Evolutionary conservation across 2,113 vertebrate genomes (phyloP).

Genomic region (Verasper variegatus): DNA sequence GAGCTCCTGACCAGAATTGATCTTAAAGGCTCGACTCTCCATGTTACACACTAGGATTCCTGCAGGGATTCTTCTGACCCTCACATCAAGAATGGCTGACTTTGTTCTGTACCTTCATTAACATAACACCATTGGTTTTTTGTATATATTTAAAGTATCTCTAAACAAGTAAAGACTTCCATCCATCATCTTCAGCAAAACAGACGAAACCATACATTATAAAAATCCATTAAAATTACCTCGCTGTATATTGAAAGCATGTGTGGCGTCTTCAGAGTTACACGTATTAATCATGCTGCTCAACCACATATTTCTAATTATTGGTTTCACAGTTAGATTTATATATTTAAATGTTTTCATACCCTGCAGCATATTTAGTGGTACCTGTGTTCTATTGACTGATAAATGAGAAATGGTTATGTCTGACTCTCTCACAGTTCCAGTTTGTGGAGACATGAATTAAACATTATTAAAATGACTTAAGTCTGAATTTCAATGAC

Average conservation of each 20-base stretch:
- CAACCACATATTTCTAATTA: too few species aligned
- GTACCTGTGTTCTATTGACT: background rate
- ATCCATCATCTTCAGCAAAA: background rate
- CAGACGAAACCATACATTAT: background rate
- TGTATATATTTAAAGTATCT: background rate
- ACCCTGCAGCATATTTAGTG: background rate
- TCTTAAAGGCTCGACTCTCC: background rate
- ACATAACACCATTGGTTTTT: background rate
- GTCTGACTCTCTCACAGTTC: background rate
- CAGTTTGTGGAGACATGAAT: slow-evolving; percentile 1
- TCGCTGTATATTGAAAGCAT: too few species aligned
- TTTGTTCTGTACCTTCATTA: background rate
- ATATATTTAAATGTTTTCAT: too few species aligned
- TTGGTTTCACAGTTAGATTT: too few species aligned
- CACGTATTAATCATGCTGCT: too few species aligned
- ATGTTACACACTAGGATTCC: background rate
- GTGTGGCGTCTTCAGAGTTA: too few species aligned
- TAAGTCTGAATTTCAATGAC: background rate
- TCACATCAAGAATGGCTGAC: background rate
- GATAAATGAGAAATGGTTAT: background rate
- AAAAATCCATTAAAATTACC: background rate
- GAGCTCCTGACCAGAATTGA: background rate
- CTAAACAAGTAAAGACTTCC: background rate
- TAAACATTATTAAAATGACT: background rate
- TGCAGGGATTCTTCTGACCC: background rate